These are phyloP conservation scores for Fulmarus glacialis DNA, from an alignment of 2,113 vertebrate species.

Conservation along the genomic window DNA sequence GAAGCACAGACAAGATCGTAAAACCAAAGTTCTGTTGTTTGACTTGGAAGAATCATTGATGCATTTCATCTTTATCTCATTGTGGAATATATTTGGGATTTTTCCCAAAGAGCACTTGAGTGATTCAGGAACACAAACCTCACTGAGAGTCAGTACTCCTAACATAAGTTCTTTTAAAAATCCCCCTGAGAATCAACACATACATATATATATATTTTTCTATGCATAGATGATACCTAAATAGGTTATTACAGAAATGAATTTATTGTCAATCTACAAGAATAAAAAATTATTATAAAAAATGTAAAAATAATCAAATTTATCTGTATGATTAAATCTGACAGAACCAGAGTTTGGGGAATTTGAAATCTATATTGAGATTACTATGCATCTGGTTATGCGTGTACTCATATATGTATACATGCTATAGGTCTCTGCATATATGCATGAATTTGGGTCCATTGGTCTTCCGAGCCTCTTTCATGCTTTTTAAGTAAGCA, in stretches of 20 bases:
- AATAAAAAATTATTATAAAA: background rate
- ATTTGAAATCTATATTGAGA: background rate
- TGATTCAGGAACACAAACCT: background rate
- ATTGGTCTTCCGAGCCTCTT: background rate
- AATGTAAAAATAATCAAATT: background rate
- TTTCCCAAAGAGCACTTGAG: background rate
- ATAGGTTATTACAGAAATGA: background rate
- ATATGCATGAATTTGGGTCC: background rate
- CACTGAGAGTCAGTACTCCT: background rate
- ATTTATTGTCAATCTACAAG: background rate
- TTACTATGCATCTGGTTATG: background rate
- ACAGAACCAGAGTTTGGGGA: background rate
- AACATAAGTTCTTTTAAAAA: background rate
- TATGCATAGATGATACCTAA: background rate
- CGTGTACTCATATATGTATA: background rate
- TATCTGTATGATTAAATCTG: background rate
- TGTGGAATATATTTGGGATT: background rate
- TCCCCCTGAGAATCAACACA: background rate
- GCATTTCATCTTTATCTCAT: background rate
- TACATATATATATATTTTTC: background rate
- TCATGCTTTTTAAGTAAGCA: background rate
- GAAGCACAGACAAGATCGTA: conserved; percentile 41
- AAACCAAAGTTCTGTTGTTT: conserved; percentile 30
- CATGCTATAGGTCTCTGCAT: background rate
- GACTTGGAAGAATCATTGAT: conserved; percentile 37